Evolutionary conservation across 2,888 invertebrate species (phyloP), one percentile per base, ranked within the genome.

Genomic region (Subacronicta megacephala): DNA sequence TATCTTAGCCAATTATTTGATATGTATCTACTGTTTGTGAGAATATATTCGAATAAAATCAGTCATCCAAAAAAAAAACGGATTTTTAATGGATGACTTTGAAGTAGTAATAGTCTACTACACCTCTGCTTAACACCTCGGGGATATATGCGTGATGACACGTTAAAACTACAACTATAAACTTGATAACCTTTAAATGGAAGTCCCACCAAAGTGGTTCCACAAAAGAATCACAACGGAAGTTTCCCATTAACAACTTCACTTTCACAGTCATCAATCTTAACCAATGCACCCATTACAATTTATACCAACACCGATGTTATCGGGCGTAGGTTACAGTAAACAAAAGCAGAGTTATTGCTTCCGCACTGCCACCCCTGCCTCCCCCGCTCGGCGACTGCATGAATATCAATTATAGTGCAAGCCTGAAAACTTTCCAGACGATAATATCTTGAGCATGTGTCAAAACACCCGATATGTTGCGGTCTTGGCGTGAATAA

Each of bases 361-460:
- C 62, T 72, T 74, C 77, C 77, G 63, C 31, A 13, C 37, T 45
- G 18, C 45, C 51, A 52, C 44, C 57, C 43, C 42, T 46, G 13
- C 35, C 9, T 45, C 51, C 71, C 50, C 45, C 41, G 49, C 15
- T 37, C 45, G 35, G 36, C 7, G 15, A 53, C 46, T 47, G 67
- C 55, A 66, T 78, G 73, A 79, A 78, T 76, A 78, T 73, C 70
- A 73, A 78, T 78, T 77, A 72, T 61, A 57, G 45, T 61, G 68
- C 69, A 65, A 40, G 53, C 46, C 55, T 56, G 49, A 45, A 37
- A 78, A 81, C 75, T 78, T 81, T 69, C 65, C 72, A 80, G 81
- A 78, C 75, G 67, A 69, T 66, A 66, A 61, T 67, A 62, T 70
- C 67, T 58, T 44, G 44, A 26, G 31, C 31, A 15, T 41, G 56